A percentile compares a stretch with the other conserved stretches of the same genome.
These are phyloP conservation scores for Oreortyx pictus DNA, from an alignment of 2,797 vertebrate species.

Conservation along the genomic window DNA sequence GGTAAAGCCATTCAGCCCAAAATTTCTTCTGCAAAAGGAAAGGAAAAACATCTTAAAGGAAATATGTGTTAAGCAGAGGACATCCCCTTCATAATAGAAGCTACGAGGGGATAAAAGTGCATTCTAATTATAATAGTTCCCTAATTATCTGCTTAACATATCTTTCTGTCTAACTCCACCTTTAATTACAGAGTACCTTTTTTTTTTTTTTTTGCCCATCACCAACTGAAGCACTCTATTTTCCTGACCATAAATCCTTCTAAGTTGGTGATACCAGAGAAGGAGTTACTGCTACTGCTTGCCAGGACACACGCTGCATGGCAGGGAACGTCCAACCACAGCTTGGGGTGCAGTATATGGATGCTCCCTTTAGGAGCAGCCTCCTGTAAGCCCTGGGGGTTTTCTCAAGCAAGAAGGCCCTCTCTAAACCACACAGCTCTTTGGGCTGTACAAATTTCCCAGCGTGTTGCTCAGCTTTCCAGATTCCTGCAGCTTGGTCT, in stretches of 20 bases:
- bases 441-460: background rate
- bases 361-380: background rate
- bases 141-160: constrained; percentile 82
- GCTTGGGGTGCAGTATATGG: background rate
- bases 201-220: constrained; percentile 65
- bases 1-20: constrained; percentile 48
- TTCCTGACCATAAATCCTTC: constrained; percentile 75
- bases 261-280: constrained; percentile 67
- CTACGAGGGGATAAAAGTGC: constrained; percentile 76
- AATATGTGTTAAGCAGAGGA: constrained; percentile 76
- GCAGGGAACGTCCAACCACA: constrained; percentile 50
- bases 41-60: constrained; percentile 70
- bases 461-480: background rate
- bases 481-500: background rate
- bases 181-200: constrained; percentile 77
- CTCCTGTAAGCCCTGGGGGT: constrained; percentile 12
- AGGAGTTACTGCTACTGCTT: constrained; percentile 40
- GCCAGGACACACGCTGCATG: constrained; percentile 40
- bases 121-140: constrained; percentile 80
- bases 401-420: background rate
- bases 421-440: rapidly evolving
- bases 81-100: constrained; percentile 71
- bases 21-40: constrained; percentile 69
- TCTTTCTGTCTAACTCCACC: constrained; percentile 79
- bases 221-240: constrained; percentile 68